These are phyloP conservation scores for Osmoderma eremita DNA, from an alignment of 2,888 invertebrate genomes.

Conservation along the genomic window DNA sequence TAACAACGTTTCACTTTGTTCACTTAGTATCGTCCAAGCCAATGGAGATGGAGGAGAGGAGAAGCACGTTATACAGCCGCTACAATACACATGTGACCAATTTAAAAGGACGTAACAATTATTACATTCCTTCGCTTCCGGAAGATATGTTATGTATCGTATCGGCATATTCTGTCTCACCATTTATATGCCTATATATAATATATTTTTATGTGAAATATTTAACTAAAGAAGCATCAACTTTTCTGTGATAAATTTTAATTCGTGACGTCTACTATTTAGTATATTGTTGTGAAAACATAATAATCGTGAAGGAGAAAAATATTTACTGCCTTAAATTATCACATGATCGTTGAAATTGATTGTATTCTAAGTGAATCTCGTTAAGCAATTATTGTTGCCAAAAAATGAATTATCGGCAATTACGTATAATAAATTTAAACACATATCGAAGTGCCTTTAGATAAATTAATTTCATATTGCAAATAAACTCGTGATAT, in stretches of 20 bases:
- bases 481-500: no score
- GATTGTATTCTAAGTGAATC: conserved; percentile 5
- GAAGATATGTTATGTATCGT: conserved; percentile 12
- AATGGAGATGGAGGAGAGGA: conserved; percentile 91
- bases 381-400: background rate
- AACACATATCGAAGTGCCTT: conserved; percentile 18
- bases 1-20: conserved; percentile 58
- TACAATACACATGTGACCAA: conserved; percentile 88
- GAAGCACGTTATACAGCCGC: conserved; percentile 95
- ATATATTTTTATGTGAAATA: conserved; percentile 35
- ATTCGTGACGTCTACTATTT: conserved; percentile 32
- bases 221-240: conserved; percentile 36
- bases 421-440: no score
- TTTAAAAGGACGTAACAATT: background rate
- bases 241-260: conserved; percentile 42
- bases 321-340: conserved; percentile 21
- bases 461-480: background rate
- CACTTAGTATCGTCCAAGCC: conserved; percentile 91
- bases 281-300: conserved; percentile 32
- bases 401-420: no score
- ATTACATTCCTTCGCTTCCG: conserved; percentile 28
- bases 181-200: conserved; percentile 16
- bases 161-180: background rate
- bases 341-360: conserved; percentile 1
- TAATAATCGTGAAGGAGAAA: conserved; percentile 6